Evolutionary conservation across 2,888 invertebrate genomes (phyloP), one percentile per base, ranked within the genome.

Genomic region (Acanthococcus lagerstroemiae): DNA sequence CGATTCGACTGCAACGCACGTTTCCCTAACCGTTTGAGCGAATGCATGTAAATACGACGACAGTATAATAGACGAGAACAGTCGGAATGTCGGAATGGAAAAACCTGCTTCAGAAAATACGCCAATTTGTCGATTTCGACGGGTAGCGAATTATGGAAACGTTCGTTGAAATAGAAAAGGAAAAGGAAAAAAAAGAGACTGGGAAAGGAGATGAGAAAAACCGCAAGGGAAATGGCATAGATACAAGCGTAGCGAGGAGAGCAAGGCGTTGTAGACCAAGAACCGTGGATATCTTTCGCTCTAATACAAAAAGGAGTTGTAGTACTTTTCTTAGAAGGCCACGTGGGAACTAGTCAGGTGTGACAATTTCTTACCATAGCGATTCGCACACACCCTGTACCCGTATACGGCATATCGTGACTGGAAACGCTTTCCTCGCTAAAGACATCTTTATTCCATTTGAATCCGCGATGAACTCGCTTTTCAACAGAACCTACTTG

Each of bases 341-440:
- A 58, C 58, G 58, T 58, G 58, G 58, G 58, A 58, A 58, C 58
- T 58, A 58, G 58, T 58, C 58, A 58, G 58, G 58, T 58, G 58
- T 58, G 58, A 58, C 58, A 58, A 58, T 58, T 58, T 58, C 58
- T 58, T 58, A 44, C 44, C 37, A 30, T 46, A n/a, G 37, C n/a
- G 12, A n/a, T 37, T 37, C 37, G 37, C 37, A 37, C 37, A 37
- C 37, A n/a, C 37, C n/a, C n/a, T 37, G n/a, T n/a, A 9, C 12
- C 37, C 37, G 37, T n/a, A n/a, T n/a, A n/a, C n/a, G n/a, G n/a
- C n/a, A n/a, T n/a, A n/a, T n/a, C 37, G 37, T 37, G 37, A 37
- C 37, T 37, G 37, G 37, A 2, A 37, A 37, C 37, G 37, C n/a
- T n/a, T 3, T 58, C 46, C 58, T 58, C 46, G 26, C 58, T 58